Base-by-base conservation (phyloP, 1,140 invertebrate species). In the Papilio aristodemus region DNA sequence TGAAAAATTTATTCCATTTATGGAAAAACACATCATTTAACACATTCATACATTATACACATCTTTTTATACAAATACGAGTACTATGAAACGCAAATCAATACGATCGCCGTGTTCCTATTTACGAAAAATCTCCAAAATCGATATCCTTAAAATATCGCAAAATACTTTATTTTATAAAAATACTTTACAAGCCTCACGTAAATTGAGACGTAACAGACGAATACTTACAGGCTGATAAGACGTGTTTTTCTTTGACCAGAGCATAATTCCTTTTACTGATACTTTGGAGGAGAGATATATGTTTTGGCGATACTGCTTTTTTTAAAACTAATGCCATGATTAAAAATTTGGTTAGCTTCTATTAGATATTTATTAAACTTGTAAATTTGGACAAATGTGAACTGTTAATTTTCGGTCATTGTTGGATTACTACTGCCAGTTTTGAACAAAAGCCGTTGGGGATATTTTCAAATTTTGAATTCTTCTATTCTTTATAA, bases 281-380 rank as follows among this genome's bases (percentile, higher is more conserved):
- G 1, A 88, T 79, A 62, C 78, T 84, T 85, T 84, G 86, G 22
- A 88, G 59, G 13, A 90, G 50, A 27, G 83, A 78, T 2, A 80
- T 71, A 41, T 88, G 85, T 70, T 83, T 88, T 6, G 85, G 75
- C 46, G 83, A 67, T 60, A 86, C 80, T 6, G 87, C 78, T 68
- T 87, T 90, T 66, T 80, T 81, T 59, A 90, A 64, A 58, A 86
- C 81, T 67, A 87, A 43, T 68, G 87, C 86, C 87, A 90, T 88
- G 60, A 71, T 83, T 74, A 73, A 25, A 14, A 50, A 43, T 38
- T 64, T 43, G 46, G 57, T 70, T 71, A 54, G 69, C 41, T 8
- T 69, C 60, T 71, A 39, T 70, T 66, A 22, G 71, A 36, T 68
- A 63, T 68, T 70, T 76, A 57, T 70, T 75, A 72, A 67, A 78